Evolutionary conservation across 2,888 invertebrate species (phyloP).

Genomic region (Meiosimyza platycephala): DNA sequence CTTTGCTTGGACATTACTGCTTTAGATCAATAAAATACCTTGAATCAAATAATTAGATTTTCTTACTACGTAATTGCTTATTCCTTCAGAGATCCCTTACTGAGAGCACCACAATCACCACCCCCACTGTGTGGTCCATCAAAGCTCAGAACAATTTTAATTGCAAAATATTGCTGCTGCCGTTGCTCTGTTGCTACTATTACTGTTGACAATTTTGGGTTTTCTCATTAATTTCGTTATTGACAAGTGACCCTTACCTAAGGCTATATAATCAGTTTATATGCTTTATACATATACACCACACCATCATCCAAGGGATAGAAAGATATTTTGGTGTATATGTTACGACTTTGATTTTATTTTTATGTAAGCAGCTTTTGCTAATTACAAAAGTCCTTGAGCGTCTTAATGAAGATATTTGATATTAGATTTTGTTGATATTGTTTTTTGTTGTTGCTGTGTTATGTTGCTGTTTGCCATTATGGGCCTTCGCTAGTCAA

Average conservation of each 20-base stretch:
- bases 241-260: conserved; percentile 21
- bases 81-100: too few species aligned
- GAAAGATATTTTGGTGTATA: too few species aligned
- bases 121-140: background rate
- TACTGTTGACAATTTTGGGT: conserved; percentile 10
- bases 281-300: background rate
- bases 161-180: background rate
- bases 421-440: conserved; percentile 38
- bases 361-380: conserved; percentile 22
- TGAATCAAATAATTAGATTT: too few species aligned
- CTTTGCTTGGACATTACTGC: too few species aligned
- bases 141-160: conserved; percentile 1
- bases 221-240: conserved; percentile 26
- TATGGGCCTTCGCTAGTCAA: conserved; percentile 11
- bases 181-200: conserved; percentile 43
- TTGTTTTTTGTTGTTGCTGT: conserved; percentile 40
- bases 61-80: too few species aligned
- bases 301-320: too few species aligned
- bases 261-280: conserved; percentile 7
- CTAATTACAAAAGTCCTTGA: conserved; percentile 29
- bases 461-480: conserved; percentile 31
- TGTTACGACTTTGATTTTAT: conserved; percentile 9
- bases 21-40: too few species aligned
- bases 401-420: conserved; percentile 27
- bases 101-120: background rate